Evolutionary conservation across 64 coral and sea anemone species (phyloP), one percentile per base, ranked within the genome.

Genomic region (Montipora capricornis): DNA sequence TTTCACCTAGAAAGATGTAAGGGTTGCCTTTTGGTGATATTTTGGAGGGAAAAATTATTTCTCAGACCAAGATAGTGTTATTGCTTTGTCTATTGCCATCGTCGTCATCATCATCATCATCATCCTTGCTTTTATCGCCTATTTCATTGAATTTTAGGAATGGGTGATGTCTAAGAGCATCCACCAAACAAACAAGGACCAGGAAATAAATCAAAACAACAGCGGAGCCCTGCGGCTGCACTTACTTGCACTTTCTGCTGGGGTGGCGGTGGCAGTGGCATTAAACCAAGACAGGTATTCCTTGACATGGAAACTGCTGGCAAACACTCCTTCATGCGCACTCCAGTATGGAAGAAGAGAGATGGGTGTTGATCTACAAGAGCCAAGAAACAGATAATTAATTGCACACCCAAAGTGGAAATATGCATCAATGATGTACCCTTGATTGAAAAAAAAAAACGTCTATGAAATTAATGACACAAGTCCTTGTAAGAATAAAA

Each of bases 311-410:
- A 85, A 94, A 77, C 80, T 81, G 20, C 68, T 97, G 6, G 49
- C 22, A 78, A 97, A 97, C 4, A 97, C 92, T 6, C 95, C 95
- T 16, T 97, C 88, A 77, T 91, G 87, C n/a, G 95, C 95, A 89
- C 95, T 94, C 50, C 62, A 45, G 60, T 94, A 97, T 5, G 92
- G 89, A 60, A 53, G 17, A 9, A 75, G 44, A 67, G 77, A 87
- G 50, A 87, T 45, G 26, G 81, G 77, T 17, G 50, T 73, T 47
- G 75, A 88, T 11, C 53, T 60, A 29, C 20, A 37, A 60, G 4
- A 49, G 37, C 10, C 24, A 47, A 83, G 4, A 64, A 19, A 50
- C 10, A 12, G n/a, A 4, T 10, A 46, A 16, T 55, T 55, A 55
- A 7, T 55, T 55, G 5, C 10, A 55, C 10, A 10, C 52, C 10